Base-by-base conservation (phyloP, 2,797 vertebrate species). In the Melanotaenia pygmaea region DNA sequence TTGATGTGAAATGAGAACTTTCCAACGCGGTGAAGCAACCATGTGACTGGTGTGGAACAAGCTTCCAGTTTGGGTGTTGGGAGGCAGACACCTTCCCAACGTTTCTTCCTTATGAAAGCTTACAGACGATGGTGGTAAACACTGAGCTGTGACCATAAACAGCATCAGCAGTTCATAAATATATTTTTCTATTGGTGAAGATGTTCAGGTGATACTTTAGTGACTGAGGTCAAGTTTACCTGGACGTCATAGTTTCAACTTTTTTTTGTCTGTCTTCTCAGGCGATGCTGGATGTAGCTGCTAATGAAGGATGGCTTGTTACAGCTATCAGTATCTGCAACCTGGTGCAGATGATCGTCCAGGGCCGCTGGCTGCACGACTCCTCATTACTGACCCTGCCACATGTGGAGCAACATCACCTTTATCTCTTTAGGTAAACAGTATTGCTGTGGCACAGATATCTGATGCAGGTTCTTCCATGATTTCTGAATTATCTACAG, bases 201-300 rank as follows among this genome's bases (percentile, higher is more conserved):
- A 26, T 26, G 26, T 26, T 26, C 26, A 26, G 26, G 26, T 26
- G 26, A 26, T 26, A 26, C 26, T 26, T 26, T 26, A 26, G 26
- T 26, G 26, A 26, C 26, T 26, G 26, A 26, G 26, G 26, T 26
- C 26, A 26, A 26, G 26, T 26, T 26, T 26, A 26, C 26, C 26
- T 26, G 26, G 26, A 26, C 26, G 26, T 26, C 26, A 26, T 26
- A 26, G 26, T 26, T 26, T 26, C 26, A 26, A 26, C 26, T 26
- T 26, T 26, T 26, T 26, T 26, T 26, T 26, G 26, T 54, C 26
- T 63, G 8, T 14, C 40, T 10, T 22, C 34, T 67, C 81, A 99
- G 98, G 97, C 98, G 12, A 97, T 99, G 96, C 87, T 99, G 91
- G 98, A 99, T 65, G 94, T 98, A 38, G 95, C 95, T 78, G 97